phyloP scores from a whole-genome alignment of 2,888 invertebrate species.

The Ophion ellenae region DNA sequence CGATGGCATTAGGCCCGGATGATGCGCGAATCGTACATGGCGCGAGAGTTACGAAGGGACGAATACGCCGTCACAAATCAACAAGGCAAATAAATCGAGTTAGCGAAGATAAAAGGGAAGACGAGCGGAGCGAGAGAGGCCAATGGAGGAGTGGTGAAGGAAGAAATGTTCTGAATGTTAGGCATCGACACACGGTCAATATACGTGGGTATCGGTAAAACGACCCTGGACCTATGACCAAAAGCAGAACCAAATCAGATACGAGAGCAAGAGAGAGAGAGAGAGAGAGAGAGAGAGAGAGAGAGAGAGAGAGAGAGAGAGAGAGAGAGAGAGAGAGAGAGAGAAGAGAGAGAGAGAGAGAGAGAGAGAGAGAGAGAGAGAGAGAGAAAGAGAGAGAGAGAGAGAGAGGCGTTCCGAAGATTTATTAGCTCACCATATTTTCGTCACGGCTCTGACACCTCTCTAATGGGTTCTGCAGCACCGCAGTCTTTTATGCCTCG shows the following conservation, averaged over 20 bases:
- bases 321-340: conserved; percentile 21
- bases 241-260: conserved; percentile 38
- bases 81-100: conserved; percentile 67
- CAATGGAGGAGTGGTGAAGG: conserved; percentile 5
- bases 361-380: conserved; percentile 17
- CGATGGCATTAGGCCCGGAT: conserved; percentile 44
- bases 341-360: conserved; percentile 13
- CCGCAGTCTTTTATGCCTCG: conserved; percentile 48
- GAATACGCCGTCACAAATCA: conserved; percentile 63
- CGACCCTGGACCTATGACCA: conserved; percentile 57
- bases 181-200: conserved; percentile 52
- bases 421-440: conserved; percentile 69
- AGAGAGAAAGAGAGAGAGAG: neutral
- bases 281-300: conserved; percentile 7
- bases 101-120: conserved; percentile 62
- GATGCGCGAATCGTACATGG: conserved; percentile 35
- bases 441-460: conserved; percentile 67
- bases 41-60: conserved; percentile 48
- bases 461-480: conserved; percentile 61
- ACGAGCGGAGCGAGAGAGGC: too few species aligned
- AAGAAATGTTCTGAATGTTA: conserved; percentile 22
- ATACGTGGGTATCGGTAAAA: conserved; percentile 19
- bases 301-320: conserved; percentile 14
- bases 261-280: conserved; percentile 6
- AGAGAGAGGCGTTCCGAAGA: conserved; percentile 50